Conservation (phyloP, 2,113 vertebrate species). For the Ceyx cyanopectus region DNA sequence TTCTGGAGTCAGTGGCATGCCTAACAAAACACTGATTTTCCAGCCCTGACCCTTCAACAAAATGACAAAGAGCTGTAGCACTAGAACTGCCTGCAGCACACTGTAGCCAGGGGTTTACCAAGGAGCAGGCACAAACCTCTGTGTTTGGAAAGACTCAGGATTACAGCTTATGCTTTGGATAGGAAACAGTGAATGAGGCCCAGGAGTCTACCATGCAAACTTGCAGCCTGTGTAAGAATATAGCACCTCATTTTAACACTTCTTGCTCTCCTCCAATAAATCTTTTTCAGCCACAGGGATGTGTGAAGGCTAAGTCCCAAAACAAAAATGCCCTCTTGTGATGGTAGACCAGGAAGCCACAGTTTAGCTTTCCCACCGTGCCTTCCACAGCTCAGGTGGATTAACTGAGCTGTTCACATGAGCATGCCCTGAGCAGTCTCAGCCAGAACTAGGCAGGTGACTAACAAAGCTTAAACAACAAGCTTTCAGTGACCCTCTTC, state of each 20-base stretch:
- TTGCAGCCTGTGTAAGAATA: not conserved
- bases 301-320: not conserved
- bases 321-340: not conserved
- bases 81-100: not conserved
- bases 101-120: not conserved
- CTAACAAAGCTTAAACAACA: not conserved
- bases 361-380: not conserved
- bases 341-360: not conserved
- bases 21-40: constrained; percentile 49
- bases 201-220: not conserved
- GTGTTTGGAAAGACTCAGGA: not conserved
- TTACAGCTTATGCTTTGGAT: not conserved
- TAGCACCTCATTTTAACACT: not conserved
- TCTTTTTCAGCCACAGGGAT: not conserved
- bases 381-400: not conserved
- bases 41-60: not conserved
- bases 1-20: constrained; percentile 5
- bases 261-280: not conserved
- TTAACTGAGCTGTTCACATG: not conserved
- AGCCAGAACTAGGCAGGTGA: not conserved
- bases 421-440: not conserved
- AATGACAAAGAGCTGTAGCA: not conserved
- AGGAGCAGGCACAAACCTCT: not conserved
- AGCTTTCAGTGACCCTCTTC: not conserved
- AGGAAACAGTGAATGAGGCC: not conserved